These are phyloP conservation scores for Anableps anableps DNA, from an alignment of 2,797 vertebrate species.

Conservation along the genomic window DNA sequence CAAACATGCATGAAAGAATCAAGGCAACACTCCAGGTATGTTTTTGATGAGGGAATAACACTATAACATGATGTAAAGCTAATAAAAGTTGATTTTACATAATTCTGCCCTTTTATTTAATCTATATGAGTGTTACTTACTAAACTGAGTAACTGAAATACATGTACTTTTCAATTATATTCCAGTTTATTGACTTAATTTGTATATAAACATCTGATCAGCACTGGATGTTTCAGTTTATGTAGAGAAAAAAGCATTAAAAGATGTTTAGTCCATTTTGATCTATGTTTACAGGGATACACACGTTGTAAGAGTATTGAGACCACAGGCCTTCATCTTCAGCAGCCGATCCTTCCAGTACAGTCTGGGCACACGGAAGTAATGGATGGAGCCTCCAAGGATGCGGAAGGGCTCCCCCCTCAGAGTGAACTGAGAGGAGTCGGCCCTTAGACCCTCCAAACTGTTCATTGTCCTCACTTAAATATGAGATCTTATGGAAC, in stretches of 20 bases:
- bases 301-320: slow-evolving; percentile 93
- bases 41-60: too few species aligned
- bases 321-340: slow-evolving; percentile 91
- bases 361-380: slow-evolving; percentile 79
- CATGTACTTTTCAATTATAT: not conserved
- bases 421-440: slow-evolving; percentile 83
- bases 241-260: not conserved
- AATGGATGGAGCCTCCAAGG: slow-evolving; percentile 90
- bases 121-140: not conserved
- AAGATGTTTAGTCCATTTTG: not conserved
- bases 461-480: slow-evolving; percentile 60
- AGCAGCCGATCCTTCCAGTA: slow-evolving; percentile 90
- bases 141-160: not conserved
- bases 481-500: not conserved
- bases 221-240: not conserved
- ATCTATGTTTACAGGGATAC: slow-evolving; percentile 33
- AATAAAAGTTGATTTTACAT: too few species aligned
- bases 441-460: slow-evolving; percentile 79
- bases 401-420: slow-evolving; percentile 84
- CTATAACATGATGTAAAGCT: too few species aligned
- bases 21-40: too few species aligned
- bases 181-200: not conserved
- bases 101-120: too few species aligned
- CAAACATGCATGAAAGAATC: too few species aligned
- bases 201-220: not conserved